phyloP scores from a whole-genome alignment of 2,888 invertebrate genomes.

The Cybosia mesomella region DNA sequence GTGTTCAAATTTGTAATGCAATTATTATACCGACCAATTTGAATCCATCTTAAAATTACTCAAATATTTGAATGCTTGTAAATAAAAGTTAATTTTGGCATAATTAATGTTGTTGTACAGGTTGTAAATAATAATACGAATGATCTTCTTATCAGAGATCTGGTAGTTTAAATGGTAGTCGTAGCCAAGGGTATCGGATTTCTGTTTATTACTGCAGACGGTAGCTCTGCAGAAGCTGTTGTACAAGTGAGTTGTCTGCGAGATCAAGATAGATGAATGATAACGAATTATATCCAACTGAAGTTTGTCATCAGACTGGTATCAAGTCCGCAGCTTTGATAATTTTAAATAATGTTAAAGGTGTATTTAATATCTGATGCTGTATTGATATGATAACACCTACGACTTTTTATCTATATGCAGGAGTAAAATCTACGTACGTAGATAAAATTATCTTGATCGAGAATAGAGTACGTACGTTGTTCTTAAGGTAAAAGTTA shows the following conservation, averaged over 20 bases:
- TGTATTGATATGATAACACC: constrained; percentile 40
- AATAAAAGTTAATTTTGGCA: constrained; percentile 69
- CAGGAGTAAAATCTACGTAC: constrained; percentile 11
- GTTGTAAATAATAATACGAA: constrained; percentile 80
- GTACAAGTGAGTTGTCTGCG: constrained; percentile 76
- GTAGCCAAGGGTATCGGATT: constrained; percentile 79
- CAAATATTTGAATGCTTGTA: constrained; percentile 26
- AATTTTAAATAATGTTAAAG: constrained; percentile 49
- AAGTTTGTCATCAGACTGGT: constrained; percentile 62
- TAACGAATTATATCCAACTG: constrained; percentile 62
- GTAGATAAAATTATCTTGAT: not conserved
- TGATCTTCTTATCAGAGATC: constrained; percentile 77
- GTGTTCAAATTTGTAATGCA: constrained; percentile 62
- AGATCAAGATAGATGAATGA: constrained; percentile 66
- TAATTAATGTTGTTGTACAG: constrained; percentile 59
- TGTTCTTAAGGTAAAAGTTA: not conserved
- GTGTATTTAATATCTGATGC: constrained; percentile 41
- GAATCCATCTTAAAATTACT: constrained; percentile 31
- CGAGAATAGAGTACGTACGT: not conserved
- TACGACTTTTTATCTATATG: constrained; percentile 29
- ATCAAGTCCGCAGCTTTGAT: constrained; percentile 40
- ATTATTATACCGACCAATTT: constrained; percentile 35
- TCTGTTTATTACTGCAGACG: constrained; percentile 79
- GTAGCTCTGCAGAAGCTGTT: constrained; percentile 70
- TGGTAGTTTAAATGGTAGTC: constrained; percentile 74